Conservation (phyloP, 1,140 invertebrate genomes). For the Pinna nobilis region DNA sequence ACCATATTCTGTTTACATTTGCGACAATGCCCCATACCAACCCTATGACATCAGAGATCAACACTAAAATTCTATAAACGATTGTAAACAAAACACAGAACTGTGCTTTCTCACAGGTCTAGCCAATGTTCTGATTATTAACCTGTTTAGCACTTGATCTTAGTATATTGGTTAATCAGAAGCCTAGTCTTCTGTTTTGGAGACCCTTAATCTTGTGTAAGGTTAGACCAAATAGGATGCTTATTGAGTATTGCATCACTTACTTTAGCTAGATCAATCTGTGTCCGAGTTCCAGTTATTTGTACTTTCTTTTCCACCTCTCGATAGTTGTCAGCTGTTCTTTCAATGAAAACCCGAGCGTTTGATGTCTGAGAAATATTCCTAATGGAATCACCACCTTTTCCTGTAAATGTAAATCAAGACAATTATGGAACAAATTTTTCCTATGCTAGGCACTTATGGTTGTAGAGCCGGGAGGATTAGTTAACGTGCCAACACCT, state of each 20-base stretch:
- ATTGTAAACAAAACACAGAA: not conserved
- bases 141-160: not conserved
- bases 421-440: too few relatives aligned
- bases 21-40: too few relatives aligned
- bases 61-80: too few relatives aligned
- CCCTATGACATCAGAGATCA: too few relatives aligned
- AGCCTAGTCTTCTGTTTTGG: not conserved
- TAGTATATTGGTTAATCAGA: not conserved
- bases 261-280: conserved; percentile 79
- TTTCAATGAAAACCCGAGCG: conserved; percentile 80
- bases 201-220: not conserved
- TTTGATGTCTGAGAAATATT: conserved; percentile 81
- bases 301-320: conserved; percentile 71
- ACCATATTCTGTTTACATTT: too few relatives aligned
- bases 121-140: too few relatives aligned
- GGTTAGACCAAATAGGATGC: not conserved
- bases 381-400: conserved; percentile 82
- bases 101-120: not conserved
- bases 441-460: too few relatives aligned
- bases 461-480: too few relatives aligned
- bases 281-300: conserved; percentile 79
- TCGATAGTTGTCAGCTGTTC: conserved; percentile 41
- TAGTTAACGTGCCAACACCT: too few relatives aligned
- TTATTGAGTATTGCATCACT: too few relatives aligned
- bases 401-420: conserved; percentile 48